Evolutionary conservation across 1,140 invertebrate species (phyloP), one percentile per base, ranked within the genome.

Genomic region (Drosophila ohnishii): DNA sequence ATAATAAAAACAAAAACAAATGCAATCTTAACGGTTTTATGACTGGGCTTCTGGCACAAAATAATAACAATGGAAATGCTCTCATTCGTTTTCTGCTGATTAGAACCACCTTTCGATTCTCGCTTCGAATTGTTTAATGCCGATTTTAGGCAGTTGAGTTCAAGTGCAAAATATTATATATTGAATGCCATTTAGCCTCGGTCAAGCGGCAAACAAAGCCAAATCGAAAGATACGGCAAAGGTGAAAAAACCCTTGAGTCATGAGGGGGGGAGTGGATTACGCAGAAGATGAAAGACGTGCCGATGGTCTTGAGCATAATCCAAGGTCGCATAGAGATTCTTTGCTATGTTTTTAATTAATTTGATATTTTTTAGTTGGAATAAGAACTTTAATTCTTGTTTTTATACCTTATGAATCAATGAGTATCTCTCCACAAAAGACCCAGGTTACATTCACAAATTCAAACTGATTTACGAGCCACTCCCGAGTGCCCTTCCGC

Each of bases 131-230:
- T 51, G 70, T n/a, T 63, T 19, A 42, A 42, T 14, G 44, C 4
- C 45, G 22, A 25, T 47, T 28, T 8, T 14, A 22, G 42, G 19
- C 35, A 22, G 10, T 44, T n/a, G 9, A 57, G 37, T 56, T 47
- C 39, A 50, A 64, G 70, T 74, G 59, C 59, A 42, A 74, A 64
- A 63, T 22, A 16, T 28, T 13, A 6, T 22, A 25, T 45, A 45
- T 28, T 5, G 25, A 25, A 30, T 63, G 34, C 65, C 35, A 32
- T 32, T 42, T 16, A 25, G 11, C 9, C 5, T 35, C 14, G 47
- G 47, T 6, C 22, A 34, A 61, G 53, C 39, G 39, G 40, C 48
- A 42, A 55, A 73, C 48, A 62, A 60, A 61, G 58, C 37, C 10
- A 53, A 53, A 10, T 51, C 9, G 13, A 11, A 34, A 39, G 34